phyloP scores from a whole-genome alignment of 2,888 invertebrate species.

The Drosophila anomelani region DNA sequence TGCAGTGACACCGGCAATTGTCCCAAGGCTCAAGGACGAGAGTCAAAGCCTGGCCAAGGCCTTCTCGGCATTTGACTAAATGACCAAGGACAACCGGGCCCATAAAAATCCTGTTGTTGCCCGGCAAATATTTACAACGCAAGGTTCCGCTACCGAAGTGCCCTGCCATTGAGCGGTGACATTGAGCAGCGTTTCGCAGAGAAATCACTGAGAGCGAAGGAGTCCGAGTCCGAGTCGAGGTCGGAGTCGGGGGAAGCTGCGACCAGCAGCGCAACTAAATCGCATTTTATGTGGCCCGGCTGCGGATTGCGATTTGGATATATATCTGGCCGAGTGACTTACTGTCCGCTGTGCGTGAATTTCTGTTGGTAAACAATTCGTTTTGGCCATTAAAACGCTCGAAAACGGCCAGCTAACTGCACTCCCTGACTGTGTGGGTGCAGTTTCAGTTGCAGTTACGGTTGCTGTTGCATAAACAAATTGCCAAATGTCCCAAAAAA shows the following conservation, averaged over 20 bases:
- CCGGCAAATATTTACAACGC: constrained; percentile 64
- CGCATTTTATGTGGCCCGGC: constrained; percentile 61
- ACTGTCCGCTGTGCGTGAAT: constrained; percentile 70
- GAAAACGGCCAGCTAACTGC: constrained; percentile 28
- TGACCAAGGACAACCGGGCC: constrained; percentile 56
- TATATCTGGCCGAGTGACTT: constrained; percentile 35
- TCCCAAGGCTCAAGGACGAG: constrained; percentile 26
- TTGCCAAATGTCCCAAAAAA: constrained; percentile 34
- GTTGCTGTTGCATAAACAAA: constrained; percentile 52
- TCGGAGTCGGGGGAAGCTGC: constrained; percentile 10
- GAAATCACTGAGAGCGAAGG: neutral
- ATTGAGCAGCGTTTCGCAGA: constrained; percentile 44
- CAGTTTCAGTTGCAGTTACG: constrained; percentile 35
- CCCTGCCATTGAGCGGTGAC: constrained; percentile 44
- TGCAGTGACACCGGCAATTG: constrained; percentile 41
- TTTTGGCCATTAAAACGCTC: constrained; percentile 71
- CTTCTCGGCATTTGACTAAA: constrained; percentile 33
- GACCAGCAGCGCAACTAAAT: constrained; percentile 72
- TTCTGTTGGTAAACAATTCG: constrained; percentile 65
- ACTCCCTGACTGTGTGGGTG: constrained; percentile 24
- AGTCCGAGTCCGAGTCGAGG: neutral
- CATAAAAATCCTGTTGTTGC: constrained; percentile 58
- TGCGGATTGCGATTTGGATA: constrained; percentile 22
- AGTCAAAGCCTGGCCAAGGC: constrained; percentile 53
- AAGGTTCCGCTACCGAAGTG: constrained; percentile 61